Percentiles rank a stretch among this genome's conserved stretches.
Evolutionary conservation across 2,113 vertebrate species (phyloP).

Genomic region (Brachionichthys hirsutus): DNA sequence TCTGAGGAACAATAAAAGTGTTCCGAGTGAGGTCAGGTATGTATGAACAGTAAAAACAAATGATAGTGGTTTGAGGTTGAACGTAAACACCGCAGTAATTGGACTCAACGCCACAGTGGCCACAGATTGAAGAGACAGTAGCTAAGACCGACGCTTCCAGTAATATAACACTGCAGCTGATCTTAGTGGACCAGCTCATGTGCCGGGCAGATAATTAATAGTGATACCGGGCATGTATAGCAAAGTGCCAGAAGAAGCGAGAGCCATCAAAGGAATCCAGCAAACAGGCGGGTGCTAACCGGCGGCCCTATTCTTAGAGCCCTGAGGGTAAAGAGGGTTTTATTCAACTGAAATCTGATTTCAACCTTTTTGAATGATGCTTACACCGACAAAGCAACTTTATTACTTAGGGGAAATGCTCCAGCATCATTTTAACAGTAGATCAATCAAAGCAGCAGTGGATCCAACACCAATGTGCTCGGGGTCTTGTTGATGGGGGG

Average conservation of each 20-base stretch:
- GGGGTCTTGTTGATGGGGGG: conserved; percentile 8
- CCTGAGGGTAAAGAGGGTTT: conserved; percentile 47
- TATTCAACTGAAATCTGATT: conserved; percentile 59
- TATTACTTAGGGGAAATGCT: conserved; percentile 1
- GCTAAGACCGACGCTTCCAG: conserved; percentile 44
- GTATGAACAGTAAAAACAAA: conserved; percentile 34
- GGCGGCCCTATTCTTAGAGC: conserved; percentile 61
- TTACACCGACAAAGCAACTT: background rate
- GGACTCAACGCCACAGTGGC: conserved; percentile 40
- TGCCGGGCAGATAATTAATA: conserved; percentile 64
- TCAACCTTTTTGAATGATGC: background rate
- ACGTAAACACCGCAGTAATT: conserved; percentile 60
- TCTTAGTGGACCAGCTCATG: conserved; percentile 55
- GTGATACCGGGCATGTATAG: conserved; percentile 47
- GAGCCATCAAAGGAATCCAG: conserved; percentile 51
- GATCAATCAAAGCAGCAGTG: background rate
- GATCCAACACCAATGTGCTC: background rate
- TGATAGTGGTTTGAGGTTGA: conserved; percentile 43
- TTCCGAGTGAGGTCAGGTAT: background rate
- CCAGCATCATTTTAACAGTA: background rate
- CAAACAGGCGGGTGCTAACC: conserved; percentile 55
- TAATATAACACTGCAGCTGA: conserved; percentile 67
- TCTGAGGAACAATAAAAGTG: conserved; percentile 4
- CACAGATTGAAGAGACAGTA: conserved; percentile 51
- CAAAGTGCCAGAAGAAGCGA: conserved; percentile 27